phyloP scores from a whole-genome alignment of 53 echinoderm and acorn worm genomes.

The Pentamera pediparva region DNA sequence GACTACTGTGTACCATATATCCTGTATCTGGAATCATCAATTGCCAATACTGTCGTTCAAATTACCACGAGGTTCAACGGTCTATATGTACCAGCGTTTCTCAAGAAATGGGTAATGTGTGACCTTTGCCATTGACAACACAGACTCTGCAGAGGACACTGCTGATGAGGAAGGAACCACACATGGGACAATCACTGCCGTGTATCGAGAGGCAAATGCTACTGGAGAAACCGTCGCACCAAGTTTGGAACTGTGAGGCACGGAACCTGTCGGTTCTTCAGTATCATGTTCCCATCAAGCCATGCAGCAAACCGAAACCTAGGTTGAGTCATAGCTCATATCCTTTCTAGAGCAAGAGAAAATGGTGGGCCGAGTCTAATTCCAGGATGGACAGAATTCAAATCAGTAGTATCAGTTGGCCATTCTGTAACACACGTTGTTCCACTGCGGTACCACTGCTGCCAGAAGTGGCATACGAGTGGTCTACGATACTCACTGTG shows the following conservation, averaged over 20 bases:
- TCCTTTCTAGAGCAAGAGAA: constrained; percentile 1
- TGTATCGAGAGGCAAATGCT: constrained; percentile 43
- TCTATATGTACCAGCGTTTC: constrained; percentile 48
- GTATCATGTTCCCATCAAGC: constrained; percentile 31
- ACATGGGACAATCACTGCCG: constrained; percentile 50
- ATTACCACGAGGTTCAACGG: constrained; percentile 41
- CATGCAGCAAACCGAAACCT: constrained; percentile 45
- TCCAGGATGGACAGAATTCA: constrained; percentile 44
- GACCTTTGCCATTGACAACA: constrained; percentile 51
- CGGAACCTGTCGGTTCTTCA: constrained; percentile 27
- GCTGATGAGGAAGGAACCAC: constrained; percentile 57
- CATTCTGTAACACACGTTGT: constrained; percentile 40
- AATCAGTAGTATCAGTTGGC: constrained; percentile 28
- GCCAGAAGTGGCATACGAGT: constrained; percentile 46
- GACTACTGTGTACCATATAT: constrained; percentile 48
- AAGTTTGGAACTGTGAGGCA: constrained; percentile 30
- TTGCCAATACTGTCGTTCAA: constrained; percentile 54
- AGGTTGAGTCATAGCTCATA: constrained; percentile 27
- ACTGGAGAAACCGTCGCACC: constrained; percentile 37
- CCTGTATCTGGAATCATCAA: constrained; percentile 46
- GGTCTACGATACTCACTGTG: constrained; percentile 37
- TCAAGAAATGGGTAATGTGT: constrained; percentile 43
- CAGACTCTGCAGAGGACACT: constrained; percentile 58
- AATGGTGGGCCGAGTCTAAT: constrained; percentile 11
- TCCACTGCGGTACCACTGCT: constrained; percentile 44